Evolutionary conservation across 2,797 vertebrate species (phyloP).

Genomic region (Crenichthys baileyi): DNA sequence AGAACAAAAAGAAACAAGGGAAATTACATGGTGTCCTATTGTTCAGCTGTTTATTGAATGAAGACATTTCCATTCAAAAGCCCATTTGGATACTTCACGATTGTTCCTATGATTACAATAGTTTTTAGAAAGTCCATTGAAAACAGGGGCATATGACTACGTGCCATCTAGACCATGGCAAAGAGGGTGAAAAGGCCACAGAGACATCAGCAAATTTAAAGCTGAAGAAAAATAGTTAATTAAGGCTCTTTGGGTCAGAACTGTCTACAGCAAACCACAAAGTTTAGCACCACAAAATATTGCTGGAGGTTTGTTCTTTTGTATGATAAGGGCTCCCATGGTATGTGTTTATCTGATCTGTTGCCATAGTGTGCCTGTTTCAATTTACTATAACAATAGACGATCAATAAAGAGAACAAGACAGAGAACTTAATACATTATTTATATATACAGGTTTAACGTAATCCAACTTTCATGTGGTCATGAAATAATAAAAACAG

Average conservation of each 20-base stretch:
- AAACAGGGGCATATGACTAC: conserved; percentile 54
- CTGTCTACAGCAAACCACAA: background rate
- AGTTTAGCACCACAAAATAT: background rate
- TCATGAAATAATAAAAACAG: background rate
- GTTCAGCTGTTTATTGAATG: conserved; percentile 78
- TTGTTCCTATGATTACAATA: conserved; percentile 71
- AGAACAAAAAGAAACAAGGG: conserved; percentile 58
- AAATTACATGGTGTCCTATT: conserved; percentile 74
- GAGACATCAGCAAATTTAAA: conserved; percentile 6
- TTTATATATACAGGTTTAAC: background rate
- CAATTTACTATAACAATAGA: background rate
- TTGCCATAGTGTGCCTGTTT: background rate
- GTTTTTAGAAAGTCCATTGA: conserved; percentile 65
- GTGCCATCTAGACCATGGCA: conserved; percentile 53
- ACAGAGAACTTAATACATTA: background rate
- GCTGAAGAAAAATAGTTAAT: conserved; percentile 8
- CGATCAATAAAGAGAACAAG: background rate
- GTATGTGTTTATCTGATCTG: background rate
- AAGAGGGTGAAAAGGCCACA: conserved; percentile 70
- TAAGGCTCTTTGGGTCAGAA: background rate
- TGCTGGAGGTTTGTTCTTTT: background rate
- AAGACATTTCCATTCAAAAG: conserved; percentile 60
- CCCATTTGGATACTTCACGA: conserved; percentile 50
- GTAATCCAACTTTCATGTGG: background rate
- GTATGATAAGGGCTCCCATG: background rate